Evolutionary conservation across 1,140 invertebrate species (phyloP).

Genomic region (Bombus pascuorum): DNA sequence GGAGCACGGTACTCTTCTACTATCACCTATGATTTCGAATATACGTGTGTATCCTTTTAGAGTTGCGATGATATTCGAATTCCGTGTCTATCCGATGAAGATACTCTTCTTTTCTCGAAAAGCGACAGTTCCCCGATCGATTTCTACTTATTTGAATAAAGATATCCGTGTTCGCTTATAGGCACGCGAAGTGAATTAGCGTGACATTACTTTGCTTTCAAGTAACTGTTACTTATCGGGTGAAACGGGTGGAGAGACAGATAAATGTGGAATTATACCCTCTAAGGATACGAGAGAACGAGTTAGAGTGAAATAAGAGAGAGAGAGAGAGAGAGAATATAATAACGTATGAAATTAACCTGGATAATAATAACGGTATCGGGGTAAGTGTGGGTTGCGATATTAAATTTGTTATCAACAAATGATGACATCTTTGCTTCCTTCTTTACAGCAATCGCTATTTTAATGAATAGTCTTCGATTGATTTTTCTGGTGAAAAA

Average conservation of each 20-base stretch:
- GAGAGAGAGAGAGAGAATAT: not conserved
- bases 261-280: not conserved
- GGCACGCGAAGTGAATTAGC: not conserved
- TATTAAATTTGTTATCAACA: not conserved
- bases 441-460: not conserved
- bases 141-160: constrained; percentile 48
- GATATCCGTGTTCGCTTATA: not conserved
- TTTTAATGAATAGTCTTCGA: not conserved
- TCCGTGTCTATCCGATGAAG: not conserved
- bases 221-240: not conserved
- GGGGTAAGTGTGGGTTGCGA: not conserved
- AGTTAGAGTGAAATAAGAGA: not conserved
- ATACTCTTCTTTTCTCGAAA: not conserved
- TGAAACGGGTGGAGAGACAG: not conserved
- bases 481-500: not conserved
- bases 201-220: constrained; percentile 12
- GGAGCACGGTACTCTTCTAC: no score
- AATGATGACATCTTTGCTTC: not conserved
- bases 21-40: not conserved
- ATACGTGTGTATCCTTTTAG: no score
- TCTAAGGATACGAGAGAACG: not conserved
- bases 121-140: constrained; percentile 18
- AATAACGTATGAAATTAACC: constrained; percentile 1
- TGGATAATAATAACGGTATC: not conserved
- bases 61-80: not conserved